Conservation (phyloP, 2,113 vertebrate genomes). For the Pituophis catenifer region DNA sequence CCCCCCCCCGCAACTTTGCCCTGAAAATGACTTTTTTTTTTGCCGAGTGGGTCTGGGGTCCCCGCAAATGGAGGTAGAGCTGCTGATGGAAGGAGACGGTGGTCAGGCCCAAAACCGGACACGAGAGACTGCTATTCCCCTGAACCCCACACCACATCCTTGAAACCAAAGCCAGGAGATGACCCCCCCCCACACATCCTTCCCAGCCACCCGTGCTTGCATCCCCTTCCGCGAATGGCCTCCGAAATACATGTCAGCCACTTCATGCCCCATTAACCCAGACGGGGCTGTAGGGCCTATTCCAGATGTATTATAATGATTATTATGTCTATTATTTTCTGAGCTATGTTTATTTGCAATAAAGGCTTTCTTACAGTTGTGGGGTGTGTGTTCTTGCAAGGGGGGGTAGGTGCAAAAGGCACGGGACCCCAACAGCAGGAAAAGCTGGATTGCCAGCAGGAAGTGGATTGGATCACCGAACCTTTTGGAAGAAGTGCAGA, state of each 20-base stretch:
- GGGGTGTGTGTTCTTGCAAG: not conserved
- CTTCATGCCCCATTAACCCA: not conserved
- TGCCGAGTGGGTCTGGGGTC: rapidly evolving
- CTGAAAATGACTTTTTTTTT: not conserved
- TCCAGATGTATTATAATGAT: conserved; percentile 28
- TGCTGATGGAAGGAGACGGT: not conserved
- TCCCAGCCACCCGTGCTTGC: not conserved
- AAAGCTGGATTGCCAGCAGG: too few species aligned
- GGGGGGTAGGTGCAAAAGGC: not conserved
- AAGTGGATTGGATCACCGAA: too few species aligned
- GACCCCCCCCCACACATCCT: too few species aligned
- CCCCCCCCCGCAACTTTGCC: too few species aligned
- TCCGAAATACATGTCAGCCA: not conserved
- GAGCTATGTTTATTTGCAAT: conserved; percentile 34
- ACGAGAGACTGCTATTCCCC: not conserved
- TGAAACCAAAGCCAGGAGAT: not conserved
- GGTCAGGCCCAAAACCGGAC: rapidly evolving
- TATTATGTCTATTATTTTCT: conserved; percentile 27
- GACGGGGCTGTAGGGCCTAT: conserved; percentile 12
- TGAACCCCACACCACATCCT: rapidly evolving
- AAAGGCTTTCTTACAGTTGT: conserved; percentile 26
- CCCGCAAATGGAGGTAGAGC: rapidly evolving
- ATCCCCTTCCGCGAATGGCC: not conserved
- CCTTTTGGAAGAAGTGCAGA: too few species aligned
- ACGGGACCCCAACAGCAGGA: too few species aligned